Conservation (phyloP, 2,113 vertebrate genomes). For the Marmota monax region DNA sequence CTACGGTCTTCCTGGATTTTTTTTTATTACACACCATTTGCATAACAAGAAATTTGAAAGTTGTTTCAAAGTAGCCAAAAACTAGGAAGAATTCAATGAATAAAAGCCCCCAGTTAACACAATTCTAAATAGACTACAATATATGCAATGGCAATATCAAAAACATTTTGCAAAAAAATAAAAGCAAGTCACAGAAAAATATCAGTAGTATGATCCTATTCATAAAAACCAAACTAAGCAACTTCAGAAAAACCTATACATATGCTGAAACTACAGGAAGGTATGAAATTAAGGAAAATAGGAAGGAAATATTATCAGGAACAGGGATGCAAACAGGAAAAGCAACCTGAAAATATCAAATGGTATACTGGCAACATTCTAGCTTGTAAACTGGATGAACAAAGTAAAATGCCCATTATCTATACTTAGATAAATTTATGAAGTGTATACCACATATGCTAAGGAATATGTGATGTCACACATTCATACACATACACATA, state of each 20-base stretch:
- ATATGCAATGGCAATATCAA: neutral
- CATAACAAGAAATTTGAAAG: neutral
- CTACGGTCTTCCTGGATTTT: neutral
- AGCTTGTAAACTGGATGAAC: neutral
- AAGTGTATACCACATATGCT: neutral
- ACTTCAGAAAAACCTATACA: neutral
- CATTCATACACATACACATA: neutral
- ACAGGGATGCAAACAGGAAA: neutral
- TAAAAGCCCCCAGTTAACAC: neutral
- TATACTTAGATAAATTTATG: neutral
- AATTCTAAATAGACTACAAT: neutral
- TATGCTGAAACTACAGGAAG: neutral
- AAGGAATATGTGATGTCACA: neutral
- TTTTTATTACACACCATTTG: neutral
- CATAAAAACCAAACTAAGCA: neutral
- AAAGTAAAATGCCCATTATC: neutral
- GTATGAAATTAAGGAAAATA: neutral
- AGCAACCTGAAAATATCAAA: neutral
- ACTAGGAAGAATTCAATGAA: neutral
- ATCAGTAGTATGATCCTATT: neutral
- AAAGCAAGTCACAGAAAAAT: neutral
- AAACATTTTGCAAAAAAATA: neutral
- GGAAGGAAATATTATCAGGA: neutral
- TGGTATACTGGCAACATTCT: neutral
- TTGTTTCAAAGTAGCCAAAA: neutral